A percentile compares a stretch with the other conserved stretches of the same genome.
Conservation (phyloP, 2,888 invertebrate species). For the Phania funesta region DNA sequence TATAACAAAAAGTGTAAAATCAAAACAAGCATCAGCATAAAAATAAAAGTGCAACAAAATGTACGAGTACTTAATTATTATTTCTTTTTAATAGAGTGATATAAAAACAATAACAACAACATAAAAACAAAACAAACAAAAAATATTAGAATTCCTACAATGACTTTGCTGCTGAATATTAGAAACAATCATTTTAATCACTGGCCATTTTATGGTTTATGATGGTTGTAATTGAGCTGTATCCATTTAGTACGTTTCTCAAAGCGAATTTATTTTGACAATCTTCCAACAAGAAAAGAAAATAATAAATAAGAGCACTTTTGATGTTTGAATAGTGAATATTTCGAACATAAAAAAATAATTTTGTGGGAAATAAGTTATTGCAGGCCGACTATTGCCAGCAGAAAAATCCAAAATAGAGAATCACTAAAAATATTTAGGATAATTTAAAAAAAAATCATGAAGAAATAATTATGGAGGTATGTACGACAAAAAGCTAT, state of each 20-base stretch:
- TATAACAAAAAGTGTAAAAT: not conserved
- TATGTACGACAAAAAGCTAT: too few species aligned
- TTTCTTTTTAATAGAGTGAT: conserved; percentile 8
- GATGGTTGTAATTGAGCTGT: conserved; percentile 12
- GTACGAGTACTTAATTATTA: too few species aligned
- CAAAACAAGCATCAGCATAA: not conserved
- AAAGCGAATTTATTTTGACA: conserved; percentile 14
- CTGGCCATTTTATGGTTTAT: conserved; percentile 10
- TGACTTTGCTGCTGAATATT: not conserved
- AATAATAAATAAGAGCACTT: not conserved
- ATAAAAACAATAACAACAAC: conserved; percentile 18
- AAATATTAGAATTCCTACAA: not conserved
- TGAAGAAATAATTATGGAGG: too few species aligned
- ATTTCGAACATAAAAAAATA: too few species aligned
- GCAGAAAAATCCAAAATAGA: too few species aligned
- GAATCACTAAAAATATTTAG: too few species aligned
- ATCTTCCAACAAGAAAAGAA: not conserved
- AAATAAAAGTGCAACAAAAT: not conserved
- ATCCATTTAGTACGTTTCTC: not conserved
- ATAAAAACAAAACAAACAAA: not conserved
- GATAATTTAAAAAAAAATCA: too few species aligned
- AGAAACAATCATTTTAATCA: conserved; percentile 37
- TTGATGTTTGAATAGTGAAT: not conserved
- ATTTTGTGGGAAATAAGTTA: too few species aligned
- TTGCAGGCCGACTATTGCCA: too few species aligned